phyloP scores from a whole-genome alignment of 2,113 vertebrate species.

The Corydoras sp. region DNA sequence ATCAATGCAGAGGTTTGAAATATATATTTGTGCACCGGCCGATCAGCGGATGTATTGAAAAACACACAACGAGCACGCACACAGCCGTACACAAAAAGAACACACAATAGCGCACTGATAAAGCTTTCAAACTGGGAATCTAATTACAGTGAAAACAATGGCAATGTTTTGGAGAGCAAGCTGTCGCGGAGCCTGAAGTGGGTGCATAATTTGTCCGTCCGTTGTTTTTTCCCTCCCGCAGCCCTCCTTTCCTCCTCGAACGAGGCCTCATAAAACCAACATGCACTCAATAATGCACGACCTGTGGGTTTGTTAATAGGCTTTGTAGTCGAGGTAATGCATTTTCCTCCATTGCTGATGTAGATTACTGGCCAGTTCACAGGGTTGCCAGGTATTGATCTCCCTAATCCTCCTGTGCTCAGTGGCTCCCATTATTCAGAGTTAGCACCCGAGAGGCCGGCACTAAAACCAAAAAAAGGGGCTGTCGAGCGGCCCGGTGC shows the following conservation, averaged over 20 bases:
- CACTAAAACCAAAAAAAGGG: conserved; percentile 28
- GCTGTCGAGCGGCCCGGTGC: neutral
- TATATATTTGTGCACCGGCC: too few relatives aligned
- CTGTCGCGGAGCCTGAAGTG: conserved; percentile 35
- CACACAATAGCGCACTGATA: conserved; percentile 33
- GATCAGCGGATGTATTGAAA: neutral
- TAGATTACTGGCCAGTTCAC: conserved; percentile 56
- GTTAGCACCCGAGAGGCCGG: conserved; percentile 29
- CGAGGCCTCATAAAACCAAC: conserved; percentile 57
- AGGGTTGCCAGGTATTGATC: conserved; percentile 60
- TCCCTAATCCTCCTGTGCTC: conserved; percentile 52
- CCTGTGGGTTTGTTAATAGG: conserved; percentile 67
- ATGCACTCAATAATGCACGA: conserved; percentile 65
- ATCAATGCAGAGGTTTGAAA: too few relatives aligned
- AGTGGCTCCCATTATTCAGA: conserved; percentile 42
- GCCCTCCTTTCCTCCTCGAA: conserved; percentile 50
- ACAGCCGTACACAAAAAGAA: conserved; percentile 11
- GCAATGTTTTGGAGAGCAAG: conserved; percentile 45
- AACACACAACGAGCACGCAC: conserved; percentile 1
- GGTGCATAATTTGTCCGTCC: conserved; percentile 61
- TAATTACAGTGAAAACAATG: conserved; percentile 61
- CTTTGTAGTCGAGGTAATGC: conserved; percentile 68
- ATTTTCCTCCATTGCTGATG: conserved; percentile 64
- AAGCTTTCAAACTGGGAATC: conserved; percentile 50
- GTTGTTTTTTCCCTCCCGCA: conserved; percentile 33